Evolutionary conservation across 2,888 invertebrate species (phyloP), one percentile per base, ranked within the genome.

Genomic region (Drosophila kokeensis): DNA sequence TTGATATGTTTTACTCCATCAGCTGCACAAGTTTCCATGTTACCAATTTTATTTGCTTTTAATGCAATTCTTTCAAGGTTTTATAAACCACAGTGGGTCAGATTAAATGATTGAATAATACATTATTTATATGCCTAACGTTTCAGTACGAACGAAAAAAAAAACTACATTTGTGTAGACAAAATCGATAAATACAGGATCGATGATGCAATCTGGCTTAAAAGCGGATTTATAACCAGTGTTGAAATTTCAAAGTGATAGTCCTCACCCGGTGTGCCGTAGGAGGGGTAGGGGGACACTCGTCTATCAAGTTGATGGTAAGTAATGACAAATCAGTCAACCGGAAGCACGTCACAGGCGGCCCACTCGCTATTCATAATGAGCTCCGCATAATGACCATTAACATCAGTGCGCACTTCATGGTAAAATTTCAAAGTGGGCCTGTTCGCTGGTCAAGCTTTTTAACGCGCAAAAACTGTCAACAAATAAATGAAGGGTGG

Each of bases 401-500:
- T 69, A 66, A 58, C 54, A 63, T 69, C 68, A 52, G 57, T 49
- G 61, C 60, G 45, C 71, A 59, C 45, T 49, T 55, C 36, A 48
- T 54, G 48, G 52, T 36, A 29, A 10, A 54, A 54, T 42, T 45
- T n/a, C 60, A 27, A 66, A 60, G 63, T 77, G 64, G 71, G 50
- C 24, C 57, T 63, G 49, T 57, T 49, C 50, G 58, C 72, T 87
- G 72, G 66, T 61, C 66, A 81, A 63, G 65, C 74, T 70, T 72
- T 79, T 61, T 69, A 82, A 69, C 59, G 83, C 83, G 76, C 90
- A 77, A 89, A 86, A 87, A 87, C 79, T 90, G 85, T 87, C 87
- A 76, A 87, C 89, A 81, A 68, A 64, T 53, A 11, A 42, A 29
- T 50, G 57, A 36, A 59, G 29, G 24, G 53, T 21, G 21, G 7